Base-by-base conservation (phyloP, 1,140 invertebrate species). In the Calliopsis andreniformis region DNA sequence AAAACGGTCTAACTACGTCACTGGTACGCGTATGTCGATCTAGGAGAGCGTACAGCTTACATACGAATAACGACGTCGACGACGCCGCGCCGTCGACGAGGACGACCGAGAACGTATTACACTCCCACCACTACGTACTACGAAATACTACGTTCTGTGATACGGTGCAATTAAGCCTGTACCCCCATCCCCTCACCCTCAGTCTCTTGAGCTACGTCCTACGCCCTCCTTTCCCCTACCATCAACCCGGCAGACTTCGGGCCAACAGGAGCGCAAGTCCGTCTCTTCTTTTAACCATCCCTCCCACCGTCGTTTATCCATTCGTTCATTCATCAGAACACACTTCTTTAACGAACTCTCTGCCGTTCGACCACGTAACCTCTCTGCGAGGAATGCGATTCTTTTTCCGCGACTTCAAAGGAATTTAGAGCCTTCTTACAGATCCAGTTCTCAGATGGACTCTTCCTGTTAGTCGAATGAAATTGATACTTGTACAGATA, bases 121-220 rank as follows among this genome's bases (percentile, higher is more conserved):
- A 53, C 63, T 71, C 62, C 68, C 72, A 75, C 80, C 68, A 64
- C 64, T 63, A 85, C 84, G 84, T 85, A 86, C 82, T 85, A 85
- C 84, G 84, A 84, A 82, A 86, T 86, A 86, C 84, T 86, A 85
- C 84, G 83, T 82, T 84, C 79, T 84, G 83, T 82, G 83, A 82
- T 76, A 80, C 73, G 59, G 80, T 79, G 82, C 82, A 83, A 83
- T 83, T 83, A 82, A 84, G 77, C 72, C 53, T 51, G 70, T 51
- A 58, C 51, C 43, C 55, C 49, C 56, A 35, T 61, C 66, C 59
- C 70, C 61, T 51, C 51, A 42, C 76, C 16, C 49, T 47, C 59
- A 47, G 59, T 71, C 42, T n/a, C 16, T n/a, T 16, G 3, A n/a
- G n/a, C 58, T 7, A 6, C 43, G 14, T 61, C 55, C 51, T 69